Percentiles rank a stretch among this genome's conserved stretches.
phyloP scores from a whole-genome alignment of 1,140 invertebrate species.

The Papilio helenus region DNA sequence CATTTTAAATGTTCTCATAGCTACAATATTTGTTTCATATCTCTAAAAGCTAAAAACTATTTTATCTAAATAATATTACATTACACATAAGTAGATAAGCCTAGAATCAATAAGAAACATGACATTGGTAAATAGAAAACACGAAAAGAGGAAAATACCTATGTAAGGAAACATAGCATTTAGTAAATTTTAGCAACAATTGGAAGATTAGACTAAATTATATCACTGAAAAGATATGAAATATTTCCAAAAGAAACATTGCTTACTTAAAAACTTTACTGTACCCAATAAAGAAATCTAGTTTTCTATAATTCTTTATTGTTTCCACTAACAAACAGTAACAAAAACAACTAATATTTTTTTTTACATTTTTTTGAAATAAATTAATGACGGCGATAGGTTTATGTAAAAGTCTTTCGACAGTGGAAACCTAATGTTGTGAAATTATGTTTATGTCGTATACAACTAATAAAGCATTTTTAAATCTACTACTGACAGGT shows the following conservation, averaged over 20 bases:
- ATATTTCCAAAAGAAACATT: neutral
- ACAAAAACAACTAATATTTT: neutral
- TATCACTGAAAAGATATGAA: neutral
- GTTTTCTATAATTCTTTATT: too few species aligned
- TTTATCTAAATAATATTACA: constrained; percentile 10
- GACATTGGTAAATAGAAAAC: neutral
- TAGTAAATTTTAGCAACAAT: neutral
- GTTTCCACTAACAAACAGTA: too few species aligned
- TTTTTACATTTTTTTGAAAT: neutral
- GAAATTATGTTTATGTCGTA: too few species aligned
- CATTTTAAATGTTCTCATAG: neutral
- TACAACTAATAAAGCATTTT: neutral
- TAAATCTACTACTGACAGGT: neutral
- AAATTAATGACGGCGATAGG: neutral
- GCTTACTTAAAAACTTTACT: neutral
- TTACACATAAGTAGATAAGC: constrained; percentile 49
- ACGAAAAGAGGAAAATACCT: neutral
- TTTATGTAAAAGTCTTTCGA: neutral
- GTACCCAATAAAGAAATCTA: too few species aligned
- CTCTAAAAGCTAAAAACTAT: constrained; percentile 27
- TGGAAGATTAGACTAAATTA: neutral
- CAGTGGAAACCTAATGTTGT: neutral
- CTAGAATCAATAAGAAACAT: constrained; percentile 10
- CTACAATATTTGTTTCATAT: constrained; percentile 1
- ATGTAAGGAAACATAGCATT: too few species aligned